Evolutionary conservation across 2,888 invertebrate genomes (phyloP), one percentile per base, ranked within the genome.

Genomic region (Caenorhabditis angaria): DNA sequence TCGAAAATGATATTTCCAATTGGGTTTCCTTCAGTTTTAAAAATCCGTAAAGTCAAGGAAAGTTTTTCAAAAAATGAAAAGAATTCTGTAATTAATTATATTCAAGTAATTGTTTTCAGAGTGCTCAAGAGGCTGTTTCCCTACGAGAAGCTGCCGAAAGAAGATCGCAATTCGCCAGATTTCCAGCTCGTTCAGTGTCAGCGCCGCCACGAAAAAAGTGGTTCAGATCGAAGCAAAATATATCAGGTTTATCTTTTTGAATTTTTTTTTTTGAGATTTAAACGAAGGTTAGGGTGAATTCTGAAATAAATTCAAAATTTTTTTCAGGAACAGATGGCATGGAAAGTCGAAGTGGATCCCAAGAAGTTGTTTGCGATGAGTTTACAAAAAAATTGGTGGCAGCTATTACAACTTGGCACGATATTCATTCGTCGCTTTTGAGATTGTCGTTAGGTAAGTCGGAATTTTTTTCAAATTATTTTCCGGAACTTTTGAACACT

Each of bases 351-450:
- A 53, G 41, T 58, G 66, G 63, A 22, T 70, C 69, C 14, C 68
- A 64, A 25, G 63, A 66, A n/a, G 65, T 59, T 22, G 74, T 74
- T 10, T 80, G 80, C 61, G 80, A 80, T 50, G 73, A 78, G 50
- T 70, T 80, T 62, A 80, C 80, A 4, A 68, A 71, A 55, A 77
- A 77, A 41, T 69, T 86, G 27, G 82, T 86, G 8, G 82, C 83
- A 25, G 86, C 86, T 8, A 86, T 86, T 47, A 84, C 86, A n/a
- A 78, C 81, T 41, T 86, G 86, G 86, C 86, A 86, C 67, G 86
- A 86, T 61, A 80, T 86, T 53, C 86, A 86, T 71, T 78, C 83
- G 24, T 84, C 81, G 53, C 74, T 86, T n/a, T 65, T 86, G 20
- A 81, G 81, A 61, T 68, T 86, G 57, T 76, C 78, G n/a, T 65